Conservation (phyloP, 2,888 invertebrate genomes). For the Entomobrya proxima region DNA sequence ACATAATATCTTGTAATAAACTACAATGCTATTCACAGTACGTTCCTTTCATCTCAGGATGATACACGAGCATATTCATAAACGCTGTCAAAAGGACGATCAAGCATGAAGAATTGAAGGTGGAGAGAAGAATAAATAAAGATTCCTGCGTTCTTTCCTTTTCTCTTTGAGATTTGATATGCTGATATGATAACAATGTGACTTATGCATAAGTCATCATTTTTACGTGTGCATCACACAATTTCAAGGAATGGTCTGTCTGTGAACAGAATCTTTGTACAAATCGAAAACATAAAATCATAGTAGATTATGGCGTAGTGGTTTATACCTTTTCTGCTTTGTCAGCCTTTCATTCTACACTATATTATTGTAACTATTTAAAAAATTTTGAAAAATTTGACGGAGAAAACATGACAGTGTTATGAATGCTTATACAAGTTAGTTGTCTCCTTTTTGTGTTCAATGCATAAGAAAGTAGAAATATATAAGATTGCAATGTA, state of each 20-base stretch:
- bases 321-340: background rate
- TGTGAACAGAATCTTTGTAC: background rate
- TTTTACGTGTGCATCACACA: conserved; percentile 52
- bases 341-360: conserved; percentile 8
- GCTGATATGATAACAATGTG: conserved; percentile 66
- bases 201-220: conserved; percentile 66
- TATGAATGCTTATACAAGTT: conserved; percentile 55
- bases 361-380: too few species aligned
- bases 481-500: too few species aligned
- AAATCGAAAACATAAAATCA: background rate
- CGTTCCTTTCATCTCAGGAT: conserved; percentile 13
- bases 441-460: background rate
- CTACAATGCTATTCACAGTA: conserved; percentile 52
- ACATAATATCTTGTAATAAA: conserved; percentile 30
- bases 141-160: conserved; percentile 55
- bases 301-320: background rate
- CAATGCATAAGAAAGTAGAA: too few species aligned
- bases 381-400: conserved; percentile 5
- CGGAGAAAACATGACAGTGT: conserved; percentile 51
- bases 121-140: conserved; percentile 53
- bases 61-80: conserved; percentile 12
- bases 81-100: conserved; percentile 62
- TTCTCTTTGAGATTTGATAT: conserved; percentile 60
- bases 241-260: conserved; percentile 23
- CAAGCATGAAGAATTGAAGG: conserved; percentile 67